Evolutionary conservation across 2,113 vertebrate genomes (phyloP), one percentile per base, ranked within the genome.

Genomic region (Phasianus colchicus): DNA sequence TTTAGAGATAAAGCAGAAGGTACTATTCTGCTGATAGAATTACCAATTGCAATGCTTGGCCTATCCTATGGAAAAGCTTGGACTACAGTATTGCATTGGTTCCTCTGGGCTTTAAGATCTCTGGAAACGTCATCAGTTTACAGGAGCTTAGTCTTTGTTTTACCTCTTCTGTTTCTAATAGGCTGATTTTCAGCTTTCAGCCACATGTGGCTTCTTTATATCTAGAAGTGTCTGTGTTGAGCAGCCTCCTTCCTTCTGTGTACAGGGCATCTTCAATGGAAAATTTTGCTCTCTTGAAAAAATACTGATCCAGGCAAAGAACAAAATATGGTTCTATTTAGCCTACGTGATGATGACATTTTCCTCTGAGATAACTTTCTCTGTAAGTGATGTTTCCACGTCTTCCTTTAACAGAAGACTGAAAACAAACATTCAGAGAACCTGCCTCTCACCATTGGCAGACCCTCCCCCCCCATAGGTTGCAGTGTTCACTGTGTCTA

Each of bases 271-370:
- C 86, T 80, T 86, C 88, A 90, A 42, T 91, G 88, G 92, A 96
- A 97, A 95, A 83, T 78, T 47, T 94, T 83, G 43, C 61, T 93
- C 86, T 58, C 91, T 94, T 91, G 90, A 17, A 86, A 93, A 96
- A 92, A 87, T 32, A 83, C 85, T 86, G 47, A 72, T 70, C 27
- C 29, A 91, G 87, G 80, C 43, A 85, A 82, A 83, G 77, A 77
- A 36, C n/a, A 94, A 94, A 91, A 79, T 90, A 65, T 85, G 83
- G 36, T 93, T 96, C 82, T 83, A 71, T 89, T 97, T 93, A 94
- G 42, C 38, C 75, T 64, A 83, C 79, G 82, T 70, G 88, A 96
- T 74, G 65, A 73, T 63, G 55, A 81, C 69, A 89, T 88, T 83
- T 73, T 93, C 55, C n/a, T 58, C 54, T 97, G 77, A 86, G 74